A percentile compares a stretch with the other conserved stretches of the same genome.
These are phyloP conservation scores for Phylloscopus trochiloides DNA, from an alignment of 2,113 vertebrate genomes.

Conservation along the genomic window DNA sequence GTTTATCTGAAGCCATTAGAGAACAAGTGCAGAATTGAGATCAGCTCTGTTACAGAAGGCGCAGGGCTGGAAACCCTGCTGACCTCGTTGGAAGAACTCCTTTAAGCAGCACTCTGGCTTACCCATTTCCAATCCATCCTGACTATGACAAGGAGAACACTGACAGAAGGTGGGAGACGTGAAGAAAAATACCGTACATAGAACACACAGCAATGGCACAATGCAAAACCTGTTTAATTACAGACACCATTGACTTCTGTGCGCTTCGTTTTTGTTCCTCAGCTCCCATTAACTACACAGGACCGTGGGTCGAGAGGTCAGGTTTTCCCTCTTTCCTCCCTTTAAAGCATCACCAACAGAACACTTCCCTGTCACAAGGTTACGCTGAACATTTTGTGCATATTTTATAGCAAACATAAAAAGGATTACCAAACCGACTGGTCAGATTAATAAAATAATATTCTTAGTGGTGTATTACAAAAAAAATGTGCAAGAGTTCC, in stretches of 20 bases:
- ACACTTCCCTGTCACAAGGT: background rate
- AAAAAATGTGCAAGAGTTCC: background rate
- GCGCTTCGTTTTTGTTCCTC: accelerated
- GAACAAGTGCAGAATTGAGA: background rate
- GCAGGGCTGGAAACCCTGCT: background rate
- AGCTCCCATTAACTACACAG: accelerated
- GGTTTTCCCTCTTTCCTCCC: background rate
- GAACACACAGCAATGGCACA: background rate
- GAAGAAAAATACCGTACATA: background rate
- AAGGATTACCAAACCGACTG: background rate
- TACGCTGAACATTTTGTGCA: background rate
- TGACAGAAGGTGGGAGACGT: accelerated
- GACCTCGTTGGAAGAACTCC: accelerated
- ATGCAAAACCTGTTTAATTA: background rate
- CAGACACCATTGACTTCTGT: background rate
- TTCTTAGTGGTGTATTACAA: background rate
- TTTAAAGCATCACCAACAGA: background rate
- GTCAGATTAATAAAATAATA: background rate
- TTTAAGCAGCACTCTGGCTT: background rate
- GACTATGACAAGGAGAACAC: accelerated
- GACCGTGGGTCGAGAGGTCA: accelerated
- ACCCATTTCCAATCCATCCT: background rate
- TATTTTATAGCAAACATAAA: background rate
- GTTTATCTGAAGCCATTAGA: background rate
- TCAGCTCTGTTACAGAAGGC: background rate